Evolutionary conservation across 2,888 invertebrate genomes (phyloP).

Genomic region (Drosophila mayaguana): DNA sequence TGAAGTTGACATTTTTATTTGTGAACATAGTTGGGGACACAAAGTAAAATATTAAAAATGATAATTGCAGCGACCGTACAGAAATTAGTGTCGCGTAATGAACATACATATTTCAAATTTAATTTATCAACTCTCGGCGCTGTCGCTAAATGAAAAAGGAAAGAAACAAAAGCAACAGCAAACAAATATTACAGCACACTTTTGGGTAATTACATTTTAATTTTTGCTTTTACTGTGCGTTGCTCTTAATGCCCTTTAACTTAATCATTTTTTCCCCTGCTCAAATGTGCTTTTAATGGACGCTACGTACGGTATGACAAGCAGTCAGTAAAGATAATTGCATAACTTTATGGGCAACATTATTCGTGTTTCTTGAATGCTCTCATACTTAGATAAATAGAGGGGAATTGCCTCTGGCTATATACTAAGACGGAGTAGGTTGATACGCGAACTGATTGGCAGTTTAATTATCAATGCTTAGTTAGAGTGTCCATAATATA

Average conservation of each 20-base stretch:
- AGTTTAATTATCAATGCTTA: too few species aligned
- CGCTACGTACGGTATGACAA: neutral
- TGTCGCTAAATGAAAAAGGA: slow-evolving; percentile 16
- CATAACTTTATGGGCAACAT: neutral
- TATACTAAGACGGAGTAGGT: neutral
- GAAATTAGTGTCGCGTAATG: slow-evolving; percentile 64
- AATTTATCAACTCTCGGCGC: slow-evolving; percentile 52
- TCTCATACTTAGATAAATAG: neutral
- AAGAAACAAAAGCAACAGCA: neutral
- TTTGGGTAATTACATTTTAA: slow-evolving; percentile 54
- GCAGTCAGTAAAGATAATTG: neutral
- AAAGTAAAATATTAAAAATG: slow-evolving; percentile 53
- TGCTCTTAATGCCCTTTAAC: slow-evolving; percentile 19
- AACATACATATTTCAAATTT: slow-evolving; percentile 67
- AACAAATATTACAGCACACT: slow-evolving; percentile 10
- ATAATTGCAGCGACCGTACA: slow-evolving; percentile 56
- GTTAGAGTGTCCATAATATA: neutral
- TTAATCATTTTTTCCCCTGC: slow-evolving; percentile 7
- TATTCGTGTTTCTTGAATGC: neutral
- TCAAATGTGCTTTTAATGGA: slow-evolving; percentile 21
- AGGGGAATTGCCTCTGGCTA: neutral
- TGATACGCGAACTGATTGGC: too few species aligned
- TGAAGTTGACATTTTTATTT: slow-evolving; percentile 64
- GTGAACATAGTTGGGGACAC: slow-evolving; percentile 15
- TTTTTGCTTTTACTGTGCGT: slow-evolving; percentile 21